Evolutionary conservation across 2,888 invertebrate species (phyloP).

Genomic region (Tenthredo livida): DNA sequence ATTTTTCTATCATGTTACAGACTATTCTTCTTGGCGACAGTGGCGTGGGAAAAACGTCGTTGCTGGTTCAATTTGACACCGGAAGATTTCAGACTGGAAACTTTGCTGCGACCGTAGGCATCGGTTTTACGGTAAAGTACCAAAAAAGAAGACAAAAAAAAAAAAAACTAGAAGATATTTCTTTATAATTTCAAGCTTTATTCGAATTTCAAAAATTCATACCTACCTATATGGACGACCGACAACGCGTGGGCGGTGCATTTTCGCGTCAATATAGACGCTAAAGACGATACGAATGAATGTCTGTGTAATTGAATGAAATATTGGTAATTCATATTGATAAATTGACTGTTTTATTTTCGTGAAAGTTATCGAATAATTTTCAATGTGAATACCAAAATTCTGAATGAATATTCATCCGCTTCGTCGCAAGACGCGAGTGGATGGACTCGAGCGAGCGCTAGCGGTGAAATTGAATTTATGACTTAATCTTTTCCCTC

Average conservation of each 20-base stretch:
- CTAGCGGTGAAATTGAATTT: constrained; percentile 60
- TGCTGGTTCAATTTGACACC: constrained; percentile 95
- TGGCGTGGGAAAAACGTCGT: constrained; percentile 95
- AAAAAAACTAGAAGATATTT: not conserved
- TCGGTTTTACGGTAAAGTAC: constrained; percentile 94
- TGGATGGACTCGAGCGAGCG: not conserved
- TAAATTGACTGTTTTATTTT: not conserved
- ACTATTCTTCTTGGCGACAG: constrained; percentile 96
- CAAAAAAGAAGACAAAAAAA: constrained; percentile 75
- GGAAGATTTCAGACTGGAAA: constrained; percentile 94
- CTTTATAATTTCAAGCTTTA: not conserved
- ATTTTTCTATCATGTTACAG: constrained; percentile 78
- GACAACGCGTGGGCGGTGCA: constrained; percentile 17
- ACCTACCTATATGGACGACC: not conserved
- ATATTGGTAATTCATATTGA: not conserved
- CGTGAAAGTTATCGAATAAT: not conserved
- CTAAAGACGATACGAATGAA: not conserved
- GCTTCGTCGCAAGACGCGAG: not conserved
- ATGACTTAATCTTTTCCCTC: constrained; percentile 57
- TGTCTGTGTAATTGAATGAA: not conserved
- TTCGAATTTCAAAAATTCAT: not conserved
- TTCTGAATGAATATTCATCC: not conserved
- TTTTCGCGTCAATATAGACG: not conserved
- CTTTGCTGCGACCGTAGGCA: constrained; percentile 96
- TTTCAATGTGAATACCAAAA: not conserved